phyloP scores from a whole-genome alignment of 2,888 invertebrate genomes.

The Eumacrocentrus americanus region DNA sequence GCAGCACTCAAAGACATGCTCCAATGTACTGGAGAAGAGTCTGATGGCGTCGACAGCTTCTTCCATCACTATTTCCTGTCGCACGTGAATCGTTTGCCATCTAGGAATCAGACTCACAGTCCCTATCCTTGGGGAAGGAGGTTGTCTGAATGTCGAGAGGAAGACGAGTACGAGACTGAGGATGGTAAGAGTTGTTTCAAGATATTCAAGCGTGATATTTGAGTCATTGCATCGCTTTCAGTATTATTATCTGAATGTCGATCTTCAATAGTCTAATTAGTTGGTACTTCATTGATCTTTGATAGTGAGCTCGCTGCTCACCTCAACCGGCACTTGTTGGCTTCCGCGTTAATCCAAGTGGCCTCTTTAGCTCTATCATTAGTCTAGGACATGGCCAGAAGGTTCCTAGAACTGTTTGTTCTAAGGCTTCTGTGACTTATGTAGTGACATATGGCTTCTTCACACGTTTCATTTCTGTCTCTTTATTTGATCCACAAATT shows the following conservation, averaged over 20 bases:
- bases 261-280: background rate
- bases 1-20: slow-evolving; percentile 74
- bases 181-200: slow-evolving; percentile 46
- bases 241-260: too few species aligned
- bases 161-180: slow-evolving; percentile 77
- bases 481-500: background rate
- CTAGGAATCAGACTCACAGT: slow-evolving; percentile 64
- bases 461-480: background rate
- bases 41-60: slow-evolving; percentile 66
- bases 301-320: background rate
- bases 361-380: background rate
- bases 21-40: slow-evolving; percentile 67
- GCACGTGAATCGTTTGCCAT: slow-evolving; percentile 74
- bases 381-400: background rate
- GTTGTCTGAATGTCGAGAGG: slow-evolving; percentile 82
- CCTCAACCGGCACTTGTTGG: background rate
- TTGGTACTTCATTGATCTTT: background rate
- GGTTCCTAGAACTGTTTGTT: background rate
- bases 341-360: background rate
- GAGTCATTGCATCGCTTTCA: too few species aligned
- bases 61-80: slow-evolving; percentile 77
- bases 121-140: slow-evolving; percentile 64
- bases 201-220: background rate
- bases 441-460: slow-evolving; percentile 1
- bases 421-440: background rate